Evolutionary conservation across 2,888 invertebrate genomes (phyloP), one percentile per base, ranked within the genome.

Genomic region (Oasisia sp.): DNA sequence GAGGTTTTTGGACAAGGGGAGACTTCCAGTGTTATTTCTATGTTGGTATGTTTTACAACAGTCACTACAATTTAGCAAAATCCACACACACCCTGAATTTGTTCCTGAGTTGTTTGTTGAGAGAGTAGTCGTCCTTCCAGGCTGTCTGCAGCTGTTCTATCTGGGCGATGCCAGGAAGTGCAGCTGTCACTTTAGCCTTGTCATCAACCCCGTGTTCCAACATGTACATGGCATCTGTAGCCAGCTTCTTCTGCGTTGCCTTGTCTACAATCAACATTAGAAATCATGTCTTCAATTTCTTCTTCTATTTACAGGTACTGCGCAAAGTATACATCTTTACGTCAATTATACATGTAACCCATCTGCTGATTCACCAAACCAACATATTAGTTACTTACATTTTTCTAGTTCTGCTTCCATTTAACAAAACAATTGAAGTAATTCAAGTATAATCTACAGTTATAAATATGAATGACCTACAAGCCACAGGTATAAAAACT

Each of bases 171-270:
- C 93, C 94, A 32, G 94, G 94, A 50, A 94, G 92, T 1, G 94
- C 94, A 14, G 58, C 58, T 91, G 95, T 94, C 0, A 94, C 94
- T 91, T 95, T 95, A 91, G 94, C 93, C 91, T 94, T 93, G 91
- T 94, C 99, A 91, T 98, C 98, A 0, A 97, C 97, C 92, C 98
- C 98, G 96, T 99, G 99, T 96, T 99, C 99, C 94, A 99, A 97
- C 96, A 98, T 98, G 96, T 98, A 99, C 99, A 99, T 99, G 9
- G 99, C 98, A 97, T 99, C 99, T 94, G 98, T 98, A 94, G 98
- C 98, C 93, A 99, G 96, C 94, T 98, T 98, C 95, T 98, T 98
- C 96, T 98, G 95, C 0, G 94, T 94, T n/a, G 94, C 98, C 95
- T 99, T 98, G 0, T 99, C 99, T 95, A 95, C 94, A 90, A 95